Conservation (phyloP, 2,888 invertebrate genomes). For the Heliconius charithonia region DNA sequence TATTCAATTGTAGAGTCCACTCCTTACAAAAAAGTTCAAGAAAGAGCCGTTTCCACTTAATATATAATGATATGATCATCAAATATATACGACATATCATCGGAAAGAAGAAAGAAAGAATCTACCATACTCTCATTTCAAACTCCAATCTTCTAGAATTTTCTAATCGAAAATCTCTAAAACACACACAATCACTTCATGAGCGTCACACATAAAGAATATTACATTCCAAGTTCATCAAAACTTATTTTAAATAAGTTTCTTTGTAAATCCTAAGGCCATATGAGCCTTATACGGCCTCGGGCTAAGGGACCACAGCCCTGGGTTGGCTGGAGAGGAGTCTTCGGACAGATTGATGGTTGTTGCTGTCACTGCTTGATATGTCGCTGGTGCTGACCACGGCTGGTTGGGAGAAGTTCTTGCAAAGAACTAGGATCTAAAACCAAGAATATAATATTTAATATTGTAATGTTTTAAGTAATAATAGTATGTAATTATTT, state of each 20-base stretch:
- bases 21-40: not conserved
- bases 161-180: not conserved
- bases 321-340: slow-evolving; percentile 69
- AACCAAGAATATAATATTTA: slow-evolving; percentile 30
- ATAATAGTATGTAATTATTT: no score
- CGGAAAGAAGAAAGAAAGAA: no score
- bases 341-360: slow-evolving; percentile 76
- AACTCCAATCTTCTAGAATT: slow-evolving; percentile 4
- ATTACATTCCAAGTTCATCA: not conserved
- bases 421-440: slow-evolving; percentile 76
- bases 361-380: slow-evolving; percentile 78
- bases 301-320: slow-evolving; percentile 74
- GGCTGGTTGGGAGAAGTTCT: slow-evolving; percentile 77
- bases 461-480: not conserved
- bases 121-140: not conserved
- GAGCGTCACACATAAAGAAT: not conserved
- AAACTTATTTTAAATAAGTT: slow-evolving; percentile 12
- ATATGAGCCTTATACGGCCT: slow-evolving; percentile 64
- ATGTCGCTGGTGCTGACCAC: slow-evolving; percentile 78
- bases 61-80: slow-evolving; percentile 1
- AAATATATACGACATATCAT: not conserved
- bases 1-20: not conserved
- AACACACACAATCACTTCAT: slow-evolving; percentile 5
- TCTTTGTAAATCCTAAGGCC: not conserved
- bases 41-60: not conserved